Base-by-base conservation (phyloP, 2,888 invertebrate species). In the Tridacna gigas region DNA sequence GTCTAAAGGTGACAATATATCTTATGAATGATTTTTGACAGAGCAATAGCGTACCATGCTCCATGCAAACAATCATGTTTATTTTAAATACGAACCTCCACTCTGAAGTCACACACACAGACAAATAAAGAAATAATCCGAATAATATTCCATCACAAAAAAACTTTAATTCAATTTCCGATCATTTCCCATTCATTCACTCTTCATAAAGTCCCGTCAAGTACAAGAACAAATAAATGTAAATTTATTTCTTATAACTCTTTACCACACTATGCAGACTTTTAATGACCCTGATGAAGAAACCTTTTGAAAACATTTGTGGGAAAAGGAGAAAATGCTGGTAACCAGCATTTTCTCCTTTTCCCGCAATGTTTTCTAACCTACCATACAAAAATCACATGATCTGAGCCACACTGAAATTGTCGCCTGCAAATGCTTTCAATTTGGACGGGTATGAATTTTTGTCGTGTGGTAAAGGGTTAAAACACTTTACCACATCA, bases 121-220 rank as follows among this genome's bases (percentile, higher is more conserved):
- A 56, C 56, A 56, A 56, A 20, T 56, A 56, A 56, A 56, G 56
- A 56, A 56, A 56, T 15, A 67, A 45, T 13, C 28, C 28, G 15
- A 71, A 71, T 69, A 45, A 37, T n/a, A 45, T 51, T 51, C 51
- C 71, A 45, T 47, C 47, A 71, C 51, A 71, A 71, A 51, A 71
- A 71, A 51, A 48, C 51, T 11, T 20, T 71, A 71, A 71, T 71
- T 71, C 51, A 71, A 71, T 71, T 71, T 71, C 71, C 71, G 20
- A 71, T 71, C 71, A 51, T 71, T 71, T 51, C 45, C 7, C 22
- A 47, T 67, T 71, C 48, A 71, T 71, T 71, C 45, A 71, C 71
- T 71, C 48, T n/a, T 22, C 71, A 71, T 71, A 51, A 71, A 71
- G 25, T 71, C 71, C 47, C 20, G 12, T 25, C 13, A 51, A 71